phyloP scores from a whole-genome alignment of 64 coral and sea anemone species.

The Montipora capricornis region DNA sequence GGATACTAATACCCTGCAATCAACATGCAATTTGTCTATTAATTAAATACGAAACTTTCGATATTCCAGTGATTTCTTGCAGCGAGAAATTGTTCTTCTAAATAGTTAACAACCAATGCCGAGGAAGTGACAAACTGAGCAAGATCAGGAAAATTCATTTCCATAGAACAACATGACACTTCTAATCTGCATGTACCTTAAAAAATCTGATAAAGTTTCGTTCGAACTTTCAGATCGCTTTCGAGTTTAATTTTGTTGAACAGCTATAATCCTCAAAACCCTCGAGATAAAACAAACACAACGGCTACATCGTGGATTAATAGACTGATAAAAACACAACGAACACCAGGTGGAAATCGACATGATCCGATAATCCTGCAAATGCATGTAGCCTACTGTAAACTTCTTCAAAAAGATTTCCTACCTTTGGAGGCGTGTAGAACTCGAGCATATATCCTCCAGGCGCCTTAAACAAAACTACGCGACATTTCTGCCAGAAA shows the following conservation, averaged over 20 bases:
- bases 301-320: slow-evolving; percentile 22
- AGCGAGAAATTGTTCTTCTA: no score
- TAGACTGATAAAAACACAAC: neutral
- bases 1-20: no score
- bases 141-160: no score
- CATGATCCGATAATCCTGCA: neutral
- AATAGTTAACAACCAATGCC: no score
- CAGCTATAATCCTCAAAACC: slow-evolving; percentile 9
- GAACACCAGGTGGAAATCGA: neutral
- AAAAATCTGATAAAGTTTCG: no score
- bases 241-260: neutral
- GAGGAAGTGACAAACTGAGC: no score
- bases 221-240: no score
- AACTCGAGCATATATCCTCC: slow-evolving; percentile 99
- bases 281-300: slow-evolving; percentile 22
- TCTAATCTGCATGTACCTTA: no score
- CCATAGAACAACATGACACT: no score
- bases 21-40: no score
- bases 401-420: neutral
- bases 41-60: no score
- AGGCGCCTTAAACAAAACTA: slow-evolving; percentile 94
- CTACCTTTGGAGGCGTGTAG: slow-evolving; percentile 97
- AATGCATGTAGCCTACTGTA: neutral
- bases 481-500: slow-evolving; percentile 98
- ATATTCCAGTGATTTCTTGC: no score